Conservation (phyloP, 1,140 invertebrate species). For the Drosophila tsacasi region DNA sequence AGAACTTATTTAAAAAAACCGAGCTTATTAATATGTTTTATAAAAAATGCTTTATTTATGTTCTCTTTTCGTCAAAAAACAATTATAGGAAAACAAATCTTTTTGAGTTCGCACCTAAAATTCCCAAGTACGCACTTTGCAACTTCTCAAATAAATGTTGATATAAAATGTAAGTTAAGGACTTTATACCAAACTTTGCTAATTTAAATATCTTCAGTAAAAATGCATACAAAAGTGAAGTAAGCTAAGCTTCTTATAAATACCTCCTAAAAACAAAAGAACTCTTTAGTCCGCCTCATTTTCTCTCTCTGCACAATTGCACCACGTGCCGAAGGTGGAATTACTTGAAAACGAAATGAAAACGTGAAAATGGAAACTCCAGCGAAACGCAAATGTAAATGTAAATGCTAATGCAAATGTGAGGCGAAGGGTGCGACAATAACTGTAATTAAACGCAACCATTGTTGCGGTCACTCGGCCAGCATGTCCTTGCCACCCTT, state of each 20-base stretch:
- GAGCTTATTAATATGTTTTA: background rate
- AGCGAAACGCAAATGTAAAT: conserved; percentile 1
- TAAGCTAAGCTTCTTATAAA: too few species aligned
- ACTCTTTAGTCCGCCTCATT: background rate
- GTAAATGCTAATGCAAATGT: conserved; percentile 67
- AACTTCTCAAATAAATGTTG: background rate
- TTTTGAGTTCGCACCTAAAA: background rate
- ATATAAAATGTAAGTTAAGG: background rate
- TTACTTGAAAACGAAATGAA: background rate
- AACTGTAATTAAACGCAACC: conserved; percentile 80
- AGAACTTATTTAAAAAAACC: background rate
- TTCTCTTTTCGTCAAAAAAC: background rate
- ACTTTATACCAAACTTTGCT: background rate
- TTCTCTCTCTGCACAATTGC: conserved; percentile 26
- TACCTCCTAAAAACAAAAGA: too few species aligned
- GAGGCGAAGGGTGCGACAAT: conserved; percentile 75
- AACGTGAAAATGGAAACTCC: conserved; percentile 13
- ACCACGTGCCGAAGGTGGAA: conserved; percentile 42
- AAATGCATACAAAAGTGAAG: background rate
- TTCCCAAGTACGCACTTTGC: background rate
- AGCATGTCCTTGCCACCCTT: conserved; percentile 53
- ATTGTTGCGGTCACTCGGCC: conserved; percentile 78
- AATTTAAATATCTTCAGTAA: background rate
- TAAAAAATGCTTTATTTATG: background rate
- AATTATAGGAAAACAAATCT: background rate